A percentile compares a stretch with the other conserved stretches of the same genome.
Evolutionary conservation across 2,888 invertebrate genomes (phyloP).

Genomic region (Euplagia quadripunctaria): DNA sequence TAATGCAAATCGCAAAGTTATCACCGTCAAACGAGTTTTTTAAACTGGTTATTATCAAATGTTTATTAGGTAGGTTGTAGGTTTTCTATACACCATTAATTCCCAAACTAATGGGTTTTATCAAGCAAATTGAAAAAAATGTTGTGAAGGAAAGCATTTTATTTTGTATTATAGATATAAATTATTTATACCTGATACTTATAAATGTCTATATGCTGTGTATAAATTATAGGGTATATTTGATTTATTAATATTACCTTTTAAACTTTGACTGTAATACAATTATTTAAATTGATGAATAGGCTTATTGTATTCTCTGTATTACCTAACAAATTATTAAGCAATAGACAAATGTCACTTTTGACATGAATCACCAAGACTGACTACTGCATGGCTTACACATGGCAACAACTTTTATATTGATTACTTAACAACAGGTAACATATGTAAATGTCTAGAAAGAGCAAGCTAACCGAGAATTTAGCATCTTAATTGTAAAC

Average conservation of each 20-base stretch:
- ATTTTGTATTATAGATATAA: neutral
- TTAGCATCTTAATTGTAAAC: too few relatives aligned
- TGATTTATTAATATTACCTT: neutral
- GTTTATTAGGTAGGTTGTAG: conserved; percentile 26
- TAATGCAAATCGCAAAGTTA: conserved; percentile 1
- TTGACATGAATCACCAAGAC: neutral
- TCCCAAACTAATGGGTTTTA: conserved; percentile 26
- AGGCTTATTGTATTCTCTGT: neutral
- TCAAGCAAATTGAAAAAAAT: conserved; percentile 8
- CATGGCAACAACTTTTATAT: neutral
- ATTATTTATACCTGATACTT: neutral
- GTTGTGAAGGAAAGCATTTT: neutral
- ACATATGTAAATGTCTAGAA: too few relatives aligned
- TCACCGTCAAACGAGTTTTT: conserved; percentile 36
- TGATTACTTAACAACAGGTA: neutral
- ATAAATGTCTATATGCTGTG: too few relatives aligned
- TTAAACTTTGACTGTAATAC: neutral
- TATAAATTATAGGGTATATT: neutral
- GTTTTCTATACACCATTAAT: conserved; percentile 19
- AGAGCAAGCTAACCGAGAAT: too few relatives aligned
- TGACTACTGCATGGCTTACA: neutral
- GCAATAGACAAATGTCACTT: neutral
- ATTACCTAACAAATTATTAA: neutral
- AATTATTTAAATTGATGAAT: neutral
- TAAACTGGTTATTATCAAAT: conserved; percentile 29